Evolutionary conservation across 2,797 vertebrate genomes (phyloP).

Genomic region (Dermochelys coriacea): DNA sequence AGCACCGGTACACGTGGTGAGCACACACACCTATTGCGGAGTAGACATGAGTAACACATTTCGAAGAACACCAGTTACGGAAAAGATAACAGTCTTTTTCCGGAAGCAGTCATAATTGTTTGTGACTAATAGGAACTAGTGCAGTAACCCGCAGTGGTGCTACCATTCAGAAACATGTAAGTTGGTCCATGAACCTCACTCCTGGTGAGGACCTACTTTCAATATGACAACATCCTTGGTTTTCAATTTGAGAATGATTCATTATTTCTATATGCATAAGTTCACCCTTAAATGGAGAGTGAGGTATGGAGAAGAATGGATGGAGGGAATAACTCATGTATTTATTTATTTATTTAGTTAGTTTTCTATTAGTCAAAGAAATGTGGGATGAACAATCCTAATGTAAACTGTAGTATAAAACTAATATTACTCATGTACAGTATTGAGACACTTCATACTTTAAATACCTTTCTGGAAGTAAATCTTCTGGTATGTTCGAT

Average conservation of each 20-base stretch:
- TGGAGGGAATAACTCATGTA: not conserved
- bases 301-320: too few relatives aligned
- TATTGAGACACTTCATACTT: not conserved
- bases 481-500: too few relatives aligned
- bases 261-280: not conserved
- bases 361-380: not conserved
- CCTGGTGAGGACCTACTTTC: slow-evolving; percentile 39
- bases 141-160: slow-evolving; percentile 43
- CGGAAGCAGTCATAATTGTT: slow-evolving; percentile 43
- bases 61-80: too few relatives aligned
- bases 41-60: too few relatives aligned
- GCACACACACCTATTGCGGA: too few relatives aligned
- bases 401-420: not conserved
- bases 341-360: not conserved
- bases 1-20: too few relatives aligned
- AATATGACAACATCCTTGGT: not conserved
- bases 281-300: too few relatives aligned
- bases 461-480: too few relatives aligned
- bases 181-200: slow-evolving; percentile 38
- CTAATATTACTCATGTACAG: not conserved
- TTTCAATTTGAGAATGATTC: slow-evolving; percentile 6
- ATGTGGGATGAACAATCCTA: not conserved
- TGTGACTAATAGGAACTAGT: slow-evolving; percentile 41
- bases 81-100: not conserved
- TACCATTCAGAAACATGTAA: slow-evolving; percentile 56